Evolutionary conservation across 2,113 vertebrate genomes (phyloP), one percentile per base, ranked within the genome.

Genomic region (Pseudonaja textilis): DNA sequence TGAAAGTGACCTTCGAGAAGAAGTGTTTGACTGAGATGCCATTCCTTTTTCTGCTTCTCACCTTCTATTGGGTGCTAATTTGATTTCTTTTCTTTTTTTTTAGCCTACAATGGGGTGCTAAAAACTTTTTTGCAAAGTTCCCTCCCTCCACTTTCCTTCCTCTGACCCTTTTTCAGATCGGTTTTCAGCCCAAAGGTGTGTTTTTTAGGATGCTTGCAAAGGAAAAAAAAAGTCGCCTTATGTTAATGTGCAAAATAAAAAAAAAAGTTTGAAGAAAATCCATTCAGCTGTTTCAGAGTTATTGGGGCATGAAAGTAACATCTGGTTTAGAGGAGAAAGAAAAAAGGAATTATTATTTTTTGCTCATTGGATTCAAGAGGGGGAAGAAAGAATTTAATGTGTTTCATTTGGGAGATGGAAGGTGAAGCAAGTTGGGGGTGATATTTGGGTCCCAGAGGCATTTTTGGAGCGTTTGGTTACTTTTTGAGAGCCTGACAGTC

Each of bases 301-400:
- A 96, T 95, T 93, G 95, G 95, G 96, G 95, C 96, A 95, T 96
- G 94, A 96, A 96, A 95, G 91, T 94, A 96, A 95, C 97, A 96
- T 96, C 96, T 97, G 97, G 93, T 95, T 96, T 93, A 64, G 94
- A 95, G 87, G 87, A 64, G 61, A 47, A 94, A 95, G 89, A 50
- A 50, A 94, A 95, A 95, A 96, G 93, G 89, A 95, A 91, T 50
- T 47, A 0, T 50, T 92, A 87, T 94, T 56, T 20, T 93, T 95
- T 95, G 94, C 95, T 96, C 93, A 93, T 95, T 91, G 92, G 94
- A 95, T 50, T 89, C 91, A 94, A 94, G 23, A 96, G 95, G 1
- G 20, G 11, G 42, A 16, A 22, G 5, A 18, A 16, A 92, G 93
- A 39, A 94, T 94, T 96, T 96, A 93, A 95, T 0, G 56, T 89